Conservation (phyloP, 2,888 invertebrate species). For the Netelia inedita region DNA sequence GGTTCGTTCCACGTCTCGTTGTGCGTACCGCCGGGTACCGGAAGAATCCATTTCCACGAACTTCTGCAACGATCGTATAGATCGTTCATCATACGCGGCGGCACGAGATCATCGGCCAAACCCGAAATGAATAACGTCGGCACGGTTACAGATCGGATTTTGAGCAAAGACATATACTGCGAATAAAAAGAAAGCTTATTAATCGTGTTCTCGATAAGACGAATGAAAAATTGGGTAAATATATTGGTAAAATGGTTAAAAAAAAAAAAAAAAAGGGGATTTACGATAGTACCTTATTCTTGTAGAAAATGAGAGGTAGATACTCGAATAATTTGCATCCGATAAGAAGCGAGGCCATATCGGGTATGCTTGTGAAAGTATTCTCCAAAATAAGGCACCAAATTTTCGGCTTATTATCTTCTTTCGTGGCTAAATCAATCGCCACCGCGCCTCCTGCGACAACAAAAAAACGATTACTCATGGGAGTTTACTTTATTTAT, state of each 20-base stretch:
- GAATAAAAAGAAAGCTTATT: constrained; percentile 76
- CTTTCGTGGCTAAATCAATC: constrained; percentile 92
- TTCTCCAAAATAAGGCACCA: constrained; percentile 97
- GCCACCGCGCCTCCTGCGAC: constrained; percentile 95
- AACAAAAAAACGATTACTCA: neutral
- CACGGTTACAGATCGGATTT: constrained; percentile 90
- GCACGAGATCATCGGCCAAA: constrained; percentile 94
- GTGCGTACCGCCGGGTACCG: constrained; percentile 94
- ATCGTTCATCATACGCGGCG: constrained; percentile 95
- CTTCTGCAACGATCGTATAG: constrained; percentile 92
- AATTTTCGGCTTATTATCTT: constrained; percentile 91
- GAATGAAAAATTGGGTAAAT: neutral
- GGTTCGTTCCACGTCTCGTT: constrained; percentile 97
- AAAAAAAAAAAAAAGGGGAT: neutral
- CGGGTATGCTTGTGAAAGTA: constrained; percentile 97
- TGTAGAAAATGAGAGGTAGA: constrained; percentile 94
- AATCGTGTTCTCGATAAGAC: neutral
- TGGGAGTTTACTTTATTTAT: neutral
- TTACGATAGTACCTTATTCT: constrained; percentile 92
- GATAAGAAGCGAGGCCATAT: constrained; percentile 94
- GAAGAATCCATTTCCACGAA: constrained; percentile 91
- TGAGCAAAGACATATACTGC: constrained; percentile 91
- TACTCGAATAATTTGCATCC: constrained; percentile 90
- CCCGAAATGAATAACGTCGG: constrained; percentile 96
- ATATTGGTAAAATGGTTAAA: neutral